Base-by-base conservation (phyloP, 2,888 invertebrate genomes). In the Tipula helvola region DNA sequence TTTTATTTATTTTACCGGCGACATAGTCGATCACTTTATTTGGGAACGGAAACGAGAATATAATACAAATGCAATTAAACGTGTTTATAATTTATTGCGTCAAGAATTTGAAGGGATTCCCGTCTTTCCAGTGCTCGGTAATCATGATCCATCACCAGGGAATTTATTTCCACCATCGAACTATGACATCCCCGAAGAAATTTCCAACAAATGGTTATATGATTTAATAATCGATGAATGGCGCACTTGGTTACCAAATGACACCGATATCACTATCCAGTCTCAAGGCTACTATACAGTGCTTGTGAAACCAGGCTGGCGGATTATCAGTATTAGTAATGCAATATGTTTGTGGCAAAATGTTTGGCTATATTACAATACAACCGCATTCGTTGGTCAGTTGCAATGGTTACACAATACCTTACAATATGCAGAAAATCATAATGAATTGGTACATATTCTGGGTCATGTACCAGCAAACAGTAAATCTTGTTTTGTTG, bases 391-490 rank as follows among this genome's bases (percentile, higher is more conserved):
- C 0, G 94, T 94, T 88, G 94, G 92, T 3, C 96, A 97, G 90
- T 92, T 98, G 87, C 93, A 95, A 87, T 98, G 98, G 98, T 91
- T 98, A 44, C 94, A 95, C 0, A 91, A 94, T 8, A 95, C 95
- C 86, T 91, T 98, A 5, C 91, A 93, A 86, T 91, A 94, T 87
- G 96, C 98, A 0, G 98, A 98, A 90, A 90, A 91, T 57, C 93
- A 93, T 0, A 93, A 93, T 0, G 96, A 97, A 90, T 93, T 94
- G 89, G 97, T 98, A 0, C 97, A 97, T 89, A 95, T 97, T 57
- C 92, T 98, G 85, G 94, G 95, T 0, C 98, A 98, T 89, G 94
- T 98, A 86, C 97, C 97, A 0, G 94, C 96, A 0, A 96, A 96
- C 5, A 92, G 93, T 3, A 89, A 91, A 8, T 94, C 94, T 88